Evolutionary conservation across 2,797 vertebrate genomes (phyloP).

Genomic region (Diglossa cyanea): DNA sequence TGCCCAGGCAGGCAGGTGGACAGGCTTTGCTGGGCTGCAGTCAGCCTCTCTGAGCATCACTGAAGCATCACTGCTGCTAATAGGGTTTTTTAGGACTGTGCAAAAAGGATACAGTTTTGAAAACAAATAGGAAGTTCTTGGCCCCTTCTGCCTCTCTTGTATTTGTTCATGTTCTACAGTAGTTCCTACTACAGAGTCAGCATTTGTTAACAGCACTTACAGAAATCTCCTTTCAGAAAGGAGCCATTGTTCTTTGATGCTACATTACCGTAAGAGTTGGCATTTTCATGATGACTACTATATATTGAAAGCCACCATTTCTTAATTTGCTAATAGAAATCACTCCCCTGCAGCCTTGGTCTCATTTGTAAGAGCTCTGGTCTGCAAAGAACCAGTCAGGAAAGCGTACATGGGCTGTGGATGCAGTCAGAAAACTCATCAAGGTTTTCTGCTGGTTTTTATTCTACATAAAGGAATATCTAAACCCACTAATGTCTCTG

Average conservation of each 20-base stretch:
- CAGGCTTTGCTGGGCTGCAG: not conserved
- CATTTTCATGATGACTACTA: not conserved
- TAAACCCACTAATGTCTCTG: not conserved
- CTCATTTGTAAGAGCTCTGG: not conserved
- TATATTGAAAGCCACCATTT: slow-evolving; percentile 4
- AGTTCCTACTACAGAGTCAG: not conserved
- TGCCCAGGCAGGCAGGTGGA: not conserved
- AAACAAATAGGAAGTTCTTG: not conserved
- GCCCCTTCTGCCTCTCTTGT: not conserved
- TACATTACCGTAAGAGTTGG: not conserved
- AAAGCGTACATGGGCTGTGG: rapidly evolving
- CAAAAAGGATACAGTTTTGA: not conserved
- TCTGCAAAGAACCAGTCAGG: not conserved
- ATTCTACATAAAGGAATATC: not conserved
- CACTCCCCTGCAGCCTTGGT: not conserved
- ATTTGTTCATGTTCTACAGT: not conserved
- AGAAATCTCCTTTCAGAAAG: not conserved
- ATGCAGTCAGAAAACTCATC: not conserved
- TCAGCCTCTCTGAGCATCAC: rapidly evolving
- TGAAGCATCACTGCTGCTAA: not conserved
- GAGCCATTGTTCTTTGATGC: not conserved
- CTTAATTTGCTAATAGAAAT: slow-evolving; percentile 36
- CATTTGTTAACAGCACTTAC: not conserved
- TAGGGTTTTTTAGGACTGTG: not conserved
- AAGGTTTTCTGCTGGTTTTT: not conserved